Conservation (phyloP, 2,113 vertebrate genomes). For the Nothobranchius kuhntae region DNA sequence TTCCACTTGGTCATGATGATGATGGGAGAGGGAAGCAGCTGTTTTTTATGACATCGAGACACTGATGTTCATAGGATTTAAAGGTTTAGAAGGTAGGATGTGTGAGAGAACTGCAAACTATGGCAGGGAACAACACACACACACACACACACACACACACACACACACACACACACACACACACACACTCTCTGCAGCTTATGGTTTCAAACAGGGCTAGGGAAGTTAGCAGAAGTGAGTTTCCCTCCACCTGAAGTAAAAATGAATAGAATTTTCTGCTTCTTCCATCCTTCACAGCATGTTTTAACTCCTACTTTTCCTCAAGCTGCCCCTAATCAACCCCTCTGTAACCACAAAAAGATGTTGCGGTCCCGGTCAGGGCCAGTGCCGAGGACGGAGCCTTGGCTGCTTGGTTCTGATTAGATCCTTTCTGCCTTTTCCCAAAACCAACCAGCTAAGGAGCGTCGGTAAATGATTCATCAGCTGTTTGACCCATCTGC, state of each 20-base stretch:
- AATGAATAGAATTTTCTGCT: conserved; percentile 10
- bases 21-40: conserved; percentile 65
- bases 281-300: conserved; percentile 21
- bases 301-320: conserved; percentile 42
- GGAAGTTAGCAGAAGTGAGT: conserved; percentile 10
- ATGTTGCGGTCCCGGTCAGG: conserved; percentile 55
- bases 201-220: too few relatives aligned
- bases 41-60: conserved; percentile 68
- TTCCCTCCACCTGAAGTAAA: conserved; percentile 6
- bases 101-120: conserved; percentile 39
- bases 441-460: conserved; percentile 1
- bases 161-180: too few relatives aligned
- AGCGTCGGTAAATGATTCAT: conserved; percentile 26
- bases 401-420: conserved; percentile 58
- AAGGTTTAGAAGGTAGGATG: conserved; percentile 47
- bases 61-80: conserved; percentile 56
- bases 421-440: conserved; percentile 25
- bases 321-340: conserved; percentile 44
- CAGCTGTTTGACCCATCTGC: conserved; percentile 42
- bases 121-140: background rate
- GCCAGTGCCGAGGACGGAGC: conserved; percentile 25
- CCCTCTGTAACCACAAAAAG: conserved; percentile 51
- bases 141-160: too few relatives aligned
- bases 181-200: too few relatives aligned
- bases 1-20: conserved; percentile 77